Conservation (phyloP, 2,113 vertebrate species). For the Origma solitaria region DNA sequence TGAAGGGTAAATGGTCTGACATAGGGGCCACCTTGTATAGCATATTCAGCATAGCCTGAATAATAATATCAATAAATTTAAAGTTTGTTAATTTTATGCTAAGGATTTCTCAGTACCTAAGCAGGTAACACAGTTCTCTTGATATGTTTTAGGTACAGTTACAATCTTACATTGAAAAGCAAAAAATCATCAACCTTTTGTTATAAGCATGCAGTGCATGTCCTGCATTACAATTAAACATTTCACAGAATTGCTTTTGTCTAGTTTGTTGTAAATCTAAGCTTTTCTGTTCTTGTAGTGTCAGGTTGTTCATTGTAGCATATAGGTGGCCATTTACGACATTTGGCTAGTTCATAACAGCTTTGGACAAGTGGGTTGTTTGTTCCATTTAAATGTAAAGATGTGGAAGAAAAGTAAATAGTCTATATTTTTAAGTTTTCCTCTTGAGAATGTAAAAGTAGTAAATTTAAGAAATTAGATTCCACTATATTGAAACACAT, state of each 20-base stretch:
- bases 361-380: constrained; percentile 71
- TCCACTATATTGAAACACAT: constrained; percentile 76
- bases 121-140: background rate
- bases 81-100: background rate
- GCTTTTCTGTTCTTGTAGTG: constrained; percentile 5
- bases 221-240: background rate
- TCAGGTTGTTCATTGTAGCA: constrained; percentile 11
- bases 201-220: background rate
- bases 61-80: background rate
- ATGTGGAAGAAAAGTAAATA: constrained; percentile 77
- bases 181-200: background rate
- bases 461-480: constrained; percentile 86
- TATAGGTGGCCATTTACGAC: constrained; percentile 59
- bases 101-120: background rate
- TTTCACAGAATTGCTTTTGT: background rate
- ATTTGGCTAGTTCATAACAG: constrained; percentile 71
- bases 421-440: constrained; percentile 83
- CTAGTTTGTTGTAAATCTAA: background rate
- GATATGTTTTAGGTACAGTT: background rate
- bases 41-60: background rate
- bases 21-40: background rate
- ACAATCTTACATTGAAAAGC: background rate
- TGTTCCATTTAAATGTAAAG: constrained; percentile 87
- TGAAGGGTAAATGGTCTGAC: background rate
- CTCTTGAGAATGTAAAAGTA: constrained; percentile 77